A percentile compares a stretch with the other conserved stretches of the same genome.
These are phyloP conservation scores for Habropoda laboriosa DNA, from an alignment of 1,140 invertebrate species.

Conservation along the genomic window DNA sequence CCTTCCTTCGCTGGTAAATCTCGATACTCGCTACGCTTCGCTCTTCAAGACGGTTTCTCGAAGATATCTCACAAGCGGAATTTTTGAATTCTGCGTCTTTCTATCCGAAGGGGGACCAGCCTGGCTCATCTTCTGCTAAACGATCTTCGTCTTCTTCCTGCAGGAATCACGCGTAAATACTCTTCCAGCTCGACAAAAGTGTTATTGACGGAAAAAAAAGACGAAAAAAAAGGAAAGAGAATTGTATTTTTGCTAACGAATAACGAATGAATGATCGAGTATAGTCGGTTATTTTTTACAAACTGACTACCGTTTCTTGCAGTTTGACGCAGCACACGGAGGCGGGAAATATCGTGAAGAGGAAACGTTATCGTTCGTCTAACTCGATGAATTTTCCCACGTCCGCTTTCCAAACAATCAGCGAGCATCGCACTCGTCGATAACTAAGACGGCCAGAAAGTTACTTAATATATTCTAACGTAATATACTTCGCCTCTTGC, in stretches of 20 bases:
- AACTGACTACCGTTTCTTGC: constrained; percentile 15
- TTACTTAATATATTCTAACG: constrained; percentile 71
- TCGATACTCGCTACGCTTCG: too few relatives aligned
- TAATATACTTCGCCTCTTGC: constrained; percentile 39
- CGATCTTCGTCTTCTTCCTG: background rate
- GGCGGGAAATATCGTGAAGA: background rate
- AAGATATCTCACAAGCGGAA: background rate
- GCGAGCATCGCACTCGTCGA: constrained; percentile 52
- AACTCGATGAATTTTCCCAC: constrained; percentile 20
- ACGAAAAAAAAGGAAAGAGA: too few relatives aligned
- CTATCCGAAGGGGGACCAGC: too few relatives aligned
- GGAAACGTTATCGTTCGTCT: too few relatives aligned
- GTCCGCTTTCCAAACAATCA: constrained; percentile 59
- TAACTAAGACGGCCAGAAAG: constrained; percentile 69
- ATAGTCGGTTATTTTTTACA: background rate
- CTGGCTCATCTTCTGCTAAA: background rate
- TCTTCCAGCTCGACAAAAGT: background rate
- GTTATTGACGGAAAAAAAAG: too few relatives aligned
- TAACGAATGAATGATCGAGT: background rate
- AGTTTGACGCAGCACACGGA: background rate
- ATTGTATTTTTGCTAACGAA: constrained; percentile 12
- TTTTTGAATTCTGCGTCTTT: too few relatives aligned
- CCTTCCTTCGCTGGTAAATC: too few relatives aligned
- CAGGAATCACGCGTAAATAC: background rate
- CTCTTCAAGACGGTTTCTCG: too few relatives aligned